Evolutionary conservation across 1,140 invertebrate species (phyloP).

Genomic region (Tetranychus urticae): DNA sequence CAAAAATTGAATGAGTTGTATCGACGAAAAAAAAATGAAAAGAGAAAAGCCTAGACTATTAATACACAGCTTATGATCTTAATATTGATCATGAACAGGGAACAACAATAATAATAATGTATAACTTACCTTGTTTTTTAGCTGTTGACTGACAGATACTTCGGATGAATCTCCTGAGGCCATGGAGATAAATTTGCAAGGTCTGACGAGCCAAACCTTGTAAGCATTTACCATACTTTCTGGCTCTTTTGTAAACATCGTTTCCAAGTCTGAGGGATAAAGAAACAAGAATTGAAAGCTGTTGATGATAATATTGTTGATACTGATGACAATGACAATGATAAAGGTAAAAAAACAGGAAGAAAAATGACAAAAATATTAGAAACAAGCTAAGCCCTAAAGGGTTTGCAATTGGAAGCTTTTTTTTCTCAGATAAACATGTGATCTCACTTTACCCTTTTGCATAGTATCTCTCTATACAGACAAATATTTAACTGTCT

Average conservation of each 20-base stretch:
- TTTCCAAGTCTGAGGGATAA: not conserved
- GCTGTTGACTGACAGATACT: not conserved
- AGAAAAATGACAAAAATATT: too few species aligned
- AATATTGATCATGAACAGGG: not conserved
- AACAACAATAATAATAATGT: not conserved
- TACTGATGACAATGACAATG: too few species aligned
- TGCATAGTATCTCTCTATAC: too few species aligned
- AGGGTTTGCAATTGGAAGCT: too few species aligned
- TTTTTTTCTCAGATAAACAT: too few species aligned
- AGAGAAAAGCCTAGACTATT: not conserved
- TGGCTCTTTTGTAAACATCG: not conserved
- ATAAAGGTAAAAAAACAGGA: too few species aligned
- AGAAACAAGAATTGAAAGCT: too few species aligned
- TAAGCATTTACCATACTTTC: not conserved
- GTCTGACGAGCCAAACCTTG: not conserved
- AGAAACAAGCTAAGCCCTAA: too few species aligned
- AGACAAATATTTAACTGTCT: too few species aligned
- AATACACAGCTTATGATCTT: not conserved
- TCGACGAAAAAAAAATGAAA: not conserved
- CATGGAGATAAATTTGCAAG: not conserved
- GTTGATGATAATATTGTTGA: too few species aligned
- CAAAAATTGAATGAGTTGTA: not conserved
- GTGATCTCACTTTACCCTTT: too few species aligned
- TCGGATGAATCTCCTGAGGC: not conserved
- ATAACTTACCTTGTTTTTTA: not conserved